A percentile compares a stretch with the other conserved stretches of the same genome.
Conservation (phyloP, 2,888 invertebrate species). For the Lissocephala sabroskyi region DNA sequence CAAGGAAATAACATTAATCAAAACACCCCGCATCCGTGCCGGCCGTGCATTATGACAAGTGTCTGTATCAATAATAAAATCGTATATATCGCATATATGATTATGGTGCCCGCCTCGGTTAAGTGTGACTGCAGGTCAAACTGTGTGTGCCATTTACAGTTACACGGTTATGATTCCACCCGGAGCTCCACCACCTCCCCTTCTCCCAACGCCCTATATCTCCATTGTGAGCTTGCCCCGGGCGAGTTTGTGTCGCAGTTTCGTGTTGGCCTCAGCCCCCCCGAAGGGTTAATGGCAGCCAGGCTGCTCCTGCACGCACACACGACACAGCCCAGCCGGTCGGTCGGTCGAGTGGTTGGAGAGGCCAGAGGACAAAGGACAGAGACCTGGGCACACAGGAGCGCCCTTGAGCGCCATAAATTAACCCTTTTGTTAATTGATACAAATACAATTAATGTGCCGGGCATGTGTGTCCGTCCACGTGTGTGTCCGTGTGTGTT, state of each 20-base stretch:
- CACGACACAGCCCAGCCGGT: slow-evolving; percentile 1
- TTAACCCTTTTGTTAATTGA: slow-evolving; percentile 73
- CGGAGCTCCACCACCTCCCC: neutral
- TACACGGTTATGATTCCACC: neutral
- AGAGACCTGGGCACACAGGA: slow-evolving; percentile 6
- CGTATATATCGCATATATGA: slow-evolving; percentile 39
- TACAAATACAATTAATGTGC: slow-evolving; percentile 70
- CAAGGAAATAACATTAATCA: slow-evolving; percentile 56
- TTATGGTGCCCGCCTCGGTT: slow-evolving; percentile 18
- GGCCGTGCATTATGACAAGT: slow-evolving; percentile 27
- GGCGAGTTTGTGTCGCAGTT: neutral
- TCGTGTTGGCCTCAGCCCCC: slow-evolving; percentile 3
- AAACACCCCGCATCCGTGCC: neutral
- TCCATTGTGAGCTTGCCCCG: no score
- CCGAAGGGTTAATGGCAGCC: slow-evolving; percentile 45
- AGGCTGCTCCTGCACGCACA: slow-evolving; percentile 22
- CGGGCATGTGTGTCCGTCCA: slow-evolving; percentile 11
- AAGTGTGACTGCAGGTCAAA: slow-evolving; percentile 61
- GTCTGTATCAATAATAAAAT: slow-evolving; percentile 49
- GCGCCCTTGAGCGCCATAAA: slow-evolving; percentile 66
- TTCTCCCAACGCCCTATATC: no score
- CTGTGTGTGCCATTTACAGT: slow-evolving; percentile 23
- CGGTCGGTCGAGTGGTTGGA: neutral
- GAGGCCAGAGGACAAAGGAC: neutral
- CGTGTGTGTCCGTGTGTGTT: slow-evolving; percentile 16